A percentile compares a stretch with the other conserved stretches of the same genome.
phyloP scores from a whole-genome alignment of 2,888 invertebrate species.

The Tinea trinotella region DNA sequence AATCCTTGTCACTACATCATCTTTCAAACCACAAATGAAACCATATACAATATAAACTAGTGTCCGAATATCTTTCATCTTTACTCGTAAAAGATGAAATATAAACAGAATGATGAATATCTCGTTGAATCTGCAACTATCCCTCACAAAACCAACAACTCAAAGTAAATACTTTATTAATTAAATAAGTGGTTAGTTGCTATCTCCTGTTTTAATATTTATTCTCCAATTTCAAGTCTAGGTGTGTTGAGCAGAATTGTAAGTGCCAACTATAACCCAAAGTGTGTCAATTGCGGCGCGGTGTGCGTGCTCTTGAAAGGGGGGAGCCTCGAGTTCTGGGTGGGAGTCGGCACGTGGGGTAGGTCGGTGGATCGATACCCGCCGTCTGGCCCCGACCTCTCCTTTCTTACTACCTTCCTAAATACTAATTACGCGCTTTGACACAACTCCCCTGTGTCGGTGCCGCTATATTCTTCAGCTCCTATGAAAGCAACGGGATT shows the following conservation, averaged over 20 bases:
- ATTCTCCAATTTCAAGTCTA: constrained; percentile 12
- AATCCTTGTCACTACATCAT: no score
- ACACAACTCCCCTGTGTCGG: constrained; percentile 39
- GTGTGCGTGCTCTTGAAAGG: constrained; percentile 47
- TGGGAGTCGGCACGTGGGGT: constrained; percentile 48
- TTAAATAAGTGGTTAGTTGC: neutral
- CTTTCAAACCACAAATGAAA: no score
- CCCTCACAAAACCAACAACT: no score
- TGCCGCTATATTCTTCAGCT: neutral
- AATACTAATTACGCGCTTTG: constrained; percentile 74
- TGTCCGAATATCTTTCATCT: no score
- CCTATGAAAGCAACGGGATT: neutral
- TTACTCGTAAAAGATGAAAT: no score
- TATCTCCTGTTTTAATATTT: constrained; percentile 7
- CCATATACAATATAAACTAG: no score
- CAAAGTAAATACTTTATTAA: neutral
- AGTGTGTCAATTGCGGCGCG: constrained; percentile 71
- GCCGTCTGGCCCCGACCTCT: constrained; percentile 75
- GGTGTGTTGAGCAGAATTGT: constrained; percentile 21
- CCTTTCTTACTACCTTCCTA: constrained; percentile 73
- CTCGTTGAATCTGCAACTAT: no score
- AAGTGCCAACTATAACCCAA: constrained; percentile 66
- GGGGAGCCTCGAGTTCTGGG: constrained; percentile 40
- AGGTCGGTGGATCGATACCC: constrained; percentile 77
- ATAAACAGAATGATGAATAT: no score